phyloP scores from a whole-genome alignment of 2,113 vertebrate genomes.

The Neogobius melanostomus region DNA sequence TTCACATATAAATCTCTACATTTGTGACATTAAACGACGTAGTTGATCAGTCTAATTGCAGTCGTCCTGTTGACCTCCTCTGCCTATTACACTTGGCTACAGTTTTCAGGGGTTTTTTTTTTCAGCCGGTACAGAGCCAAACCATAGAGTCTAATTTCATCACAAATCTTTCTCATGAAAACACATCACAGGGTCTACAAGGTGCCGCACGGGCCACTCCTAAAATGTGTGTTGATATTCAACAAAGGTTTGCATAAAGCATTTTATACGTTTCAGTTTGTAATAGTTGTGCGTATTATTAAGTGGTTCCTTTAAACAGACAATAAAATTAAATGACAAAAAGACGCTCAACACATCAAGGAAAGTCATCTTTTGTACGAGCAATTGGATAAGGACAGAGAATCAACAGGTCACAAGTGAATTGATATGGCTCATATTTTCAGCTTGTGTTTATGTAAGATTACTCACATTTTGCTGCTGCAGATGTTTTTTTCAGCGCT shows the following conservation, averaged over 20 bases:
- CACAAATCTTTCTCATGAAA: constrained; percentile 42
- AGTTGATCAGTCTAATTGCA: constrained; percentile 40
- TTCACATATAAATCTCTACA: constrained; percentile 30
- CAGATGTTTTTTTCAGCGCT: constrained; percentile 54
- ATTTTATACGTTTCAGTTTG: too few species aligned
- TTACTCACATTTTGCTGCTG: constrained; percentile 42
- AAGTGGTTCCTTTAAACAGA: too few species aligned
- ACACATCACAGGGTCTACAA: constrained; percentile 15
- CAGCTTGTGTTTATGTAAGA: constrained; percentile 37
- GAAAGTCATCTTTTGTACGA: not conserved
- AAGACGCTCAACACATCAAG: not conserved
- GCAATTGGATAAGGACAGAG: not conserved
- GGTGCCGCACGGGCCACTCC: constrained; percentile 14
- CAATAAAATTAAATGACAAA: too few species aligned
- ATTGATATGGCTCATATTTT: constrained; percentile 22
- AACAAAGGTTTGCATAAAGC: not conserved
- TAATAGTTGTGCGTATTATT: too few species aligned
- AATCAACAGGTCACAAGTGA: constrained; percentile 8
- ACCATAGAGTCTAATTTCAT: constrained; percentile 46
- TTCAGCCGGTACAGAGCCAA: constrained; percentile 28
- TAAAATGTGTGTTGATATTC: not conserved
- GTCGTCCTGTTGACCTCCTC: constrained; percentile 34
- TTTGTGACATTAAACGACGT: constrained; percentile 36
- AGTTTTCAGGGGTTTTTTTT: constrained; percentile 36
- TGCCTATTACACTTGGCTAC: constrained; percentile 45